Evolutionary conservation across 1,140 invertebrate genomes (phyloP), one percentile per base, ranked within the genome.

Genomic region (Lithobius niger): DNA sequence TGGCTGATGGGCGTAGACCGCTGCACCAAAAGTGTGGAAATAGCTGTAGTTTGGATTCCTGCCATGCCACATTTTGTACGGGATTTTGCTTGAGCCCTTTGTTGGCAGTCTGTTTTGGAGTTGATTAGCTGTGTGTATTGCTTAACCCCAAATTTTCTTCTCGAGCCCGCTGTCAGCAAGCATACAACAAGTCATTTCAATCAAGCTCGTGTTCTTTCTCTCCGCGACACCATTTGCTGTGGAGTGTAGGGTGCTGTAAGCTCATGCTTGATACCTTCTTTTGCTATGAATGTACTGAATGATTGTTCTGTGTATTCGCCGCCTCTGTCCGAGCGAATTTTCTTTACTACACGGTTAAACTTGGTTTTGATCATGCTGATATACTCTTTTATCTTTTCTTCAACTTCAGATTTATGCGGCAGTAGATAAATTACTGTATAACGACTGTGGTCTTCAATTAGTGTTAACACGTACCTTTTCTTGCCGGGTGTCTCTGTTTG

Each of bases 21-120:
- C 45, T 58, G 61, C 67, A 16, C 67, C 67, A 52, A 70, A 70
- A 15, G 65, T 56, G 57, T 60, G 28, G 1, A 69, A 40, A 59
- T 71, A 56, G 21, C 24, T 54, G 1, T 69, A 28, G 26, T 56
- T 57, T 2, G 67, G 63, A 31, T 66, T 67, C 26, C 52, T 64
- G 0, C 58, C 57, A 18, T 58, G 60, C 61, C 65, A 66, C 3
- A 62, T n/a, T 55, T 71, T 63, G 26, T 63, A 65, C 13, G 68
- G 64, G 10, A 63, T 66, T 22, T 24, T 27, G 57, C 60, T 60
- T 42, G 54, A 51, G 40, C 4, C 27, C 21, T 21, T 15, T 21
- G 49, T 27, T 19, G 49, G 49, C n/a, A 26, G 53, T 25, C 49
- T 27, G 31, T 63, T 63, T 52, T 57, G 59, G n/a, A n/a, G n/a